Base-by-base conservation (phyloP, 2,888 invertebrate genomes). In the Ormyrus pomaceus region DNA sequence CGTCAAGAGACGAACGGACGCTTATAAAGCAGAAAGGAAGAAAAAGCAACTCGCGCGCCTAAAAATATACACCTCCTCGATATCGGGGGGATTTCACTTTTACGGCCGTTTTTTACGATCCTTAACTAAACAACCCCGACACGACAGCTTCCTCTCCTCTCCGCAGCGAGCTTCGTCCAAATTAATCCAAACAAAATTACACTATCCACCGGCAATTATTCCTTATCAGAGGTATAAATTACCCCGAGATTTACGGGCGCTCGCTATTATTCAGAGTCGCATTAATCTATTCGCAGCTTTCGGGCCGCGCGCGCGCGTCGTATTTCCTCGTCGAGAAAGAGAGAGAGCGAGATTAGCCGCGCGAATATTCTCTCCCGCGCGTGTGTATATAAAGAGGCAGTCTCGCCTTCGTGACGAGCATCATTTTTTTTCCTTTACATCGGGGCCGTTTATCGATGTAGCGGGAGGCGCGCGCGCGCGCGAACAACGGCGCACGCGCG, bases 31-130 rank as follows among this genome's bases (percentile, higher is more conserved):
- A 10, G 6, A 13, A n/a, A 53, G 48, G 48, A 34, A 61, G 51
- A 62, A 19, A 9, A 55, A 69, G 13, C 45, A 64, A 9, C 55
- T 1, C 19, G 62, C 51, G 65, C 5, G 45, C 34, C 59, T 59
- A 50, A 70, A 77, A 77, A 70, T 77, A 77, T 77, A 77, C 71
- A 64, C 70, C 34, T 77, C 51, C 70, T 71, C 77, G 77, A 71
- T 65, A 55, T 66, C 55, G 11, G 59, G 62, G 62, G 2, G 34
- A 50, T 64, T 56, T 56, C 56, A 56, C 53, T 9, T 72, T 71
- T 61, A 68, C 68, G 13, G 10, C 34, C 45, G 48, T 51, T 51
- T 48, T 76, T 76, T 62, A 62, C 48, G 62, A 50, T 62, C 55
- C 56, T 76, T 58, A 34, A 34, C 34, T 34, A 34, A 34, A 34